A percentile compares a stretch with the other conserved stretches of the same genome.
Conservation (phyloP, 2,888 invertebrate species). For the Silvanus unidentatus region DNA sequence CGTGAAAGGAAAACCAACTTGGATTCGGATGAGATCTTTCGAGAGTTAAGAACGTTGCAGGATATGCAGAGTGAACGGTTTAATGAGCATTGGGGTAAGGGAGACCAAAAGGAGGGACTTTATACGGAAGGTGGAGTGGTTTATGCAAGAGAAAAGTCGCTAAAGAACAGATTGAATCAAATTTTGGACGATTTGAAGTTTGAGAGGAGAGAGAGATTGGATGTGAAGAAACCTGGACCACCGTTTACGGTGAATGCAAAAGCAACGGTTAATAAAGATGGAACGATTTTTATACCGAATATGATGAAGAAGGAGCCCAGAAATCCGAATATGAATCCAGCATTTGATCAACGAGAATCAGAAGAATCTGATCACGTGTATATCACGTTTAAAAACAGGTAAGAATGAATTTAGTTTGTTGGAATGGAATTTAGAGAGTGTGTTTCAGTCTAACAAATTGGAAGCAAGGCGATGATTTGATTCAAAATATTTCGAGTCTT, state of each 20-base stretch:
- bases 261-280: background rate
- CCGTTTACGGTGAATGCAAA: conserved; percentile 61
- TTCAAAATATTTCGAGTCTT: conserved; percentile 62
- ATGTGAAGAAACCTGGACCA: conserved; percentile 94
- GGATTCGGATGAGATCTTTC: conserved; percentile 29
- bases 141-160: conserved; percentile 45
- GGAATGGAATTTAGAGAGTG: conserved; percentile 1
- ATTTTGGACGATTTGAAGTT: conserved; percentile 67
- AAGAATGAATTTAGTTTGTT: conserved; percentile 24
- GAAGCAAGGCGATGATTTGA: conserved; percentile 68
- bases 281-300: conserved; percentile 21
- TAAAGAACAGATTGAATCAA: conserved; percentile 49
- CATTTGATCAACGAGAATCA: conserved; percentile 46
- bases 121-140: conserved; percentile 61
- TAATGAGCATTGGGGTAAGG: conserved; percentile 18
- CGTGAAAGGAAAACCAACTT: conserved; percentile 32
- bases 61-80: conserved; percentile 18
- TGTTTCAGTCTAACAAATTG: conserved; percentile 54
- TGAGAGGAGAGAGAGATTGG: conserved; percentile 80
- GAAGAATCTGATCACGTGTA: conserved; percentile 71
- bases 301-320: conserved; percentile 45
- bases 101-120: conserved; percentile 38
- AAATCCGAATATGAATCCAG: conserved; percentile 38
- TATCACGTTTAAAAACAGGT: conserved; percentile 70
- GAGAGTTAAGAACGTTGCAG: conserved; percentile 30